Evolutionary conservation across 2,797 vertebrate genomes (phyloP), one percentile per base, ranked within the genome.

Genomic region (Girardinus metallicus): DNA sequence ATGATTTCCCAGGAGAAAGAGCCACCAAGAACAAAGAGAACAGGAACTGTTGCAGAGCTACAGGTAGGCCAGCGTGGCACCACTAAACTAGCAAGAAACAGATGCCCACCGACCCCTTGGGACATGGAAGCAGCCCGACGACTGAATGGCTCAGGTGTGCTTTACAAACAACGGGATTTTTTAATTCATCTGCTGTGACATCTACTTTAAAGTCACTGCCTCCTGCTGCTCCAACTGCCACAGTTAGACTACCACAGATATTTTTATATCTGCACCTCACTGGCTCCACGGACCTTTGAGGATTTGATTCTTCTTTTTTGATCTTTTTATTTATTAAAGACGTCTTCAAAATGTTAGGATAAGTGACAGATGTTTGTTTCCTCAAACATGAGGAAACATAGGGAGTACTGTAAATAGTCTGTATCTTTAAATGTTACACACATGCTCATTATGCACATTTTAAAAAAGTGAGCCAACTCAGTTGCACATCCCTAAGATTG

Each of bases 131-230:
- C 85, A 81, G 51, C 79, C 74, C 83, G 12, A 55, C 41, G 75
- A 84, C 87, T 68, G 74, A 74, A 81, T 81, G 92, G 92, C 93
- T 95, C 94, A 95, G 94, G 93, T 95, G 95, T 83, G 80, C 55
- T 49, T 72, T 76, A 89, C 16, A 23, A 87, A 85, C 81, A 87
- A 88, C 87, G 86, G 86, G 78, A 85, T 78, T 82, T 85, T 87
- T 87, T 82, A 57, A 68, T 82, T 75, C 86, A 92, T 92, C 88
- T 88, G 88, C 77, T 29, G 34, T 10, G 44, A 81, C 84, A 88
- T 76, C 86, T 73, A 86, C 79, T 91, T 83, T 85, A 85, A 75
- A 90, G 83, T 74, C 75, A 9, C 73, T 73, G 81, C 71, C 70
- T 90, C 84, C 89, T 87, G 90, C 88, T 91, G 89, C 87, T 78